Evolutionary conservation across 2,888 invertebrate genomes (phyloP), one percentile per base, ranked within the genome.

Genomic region (Pandemis cinnamomeana): DNA sequence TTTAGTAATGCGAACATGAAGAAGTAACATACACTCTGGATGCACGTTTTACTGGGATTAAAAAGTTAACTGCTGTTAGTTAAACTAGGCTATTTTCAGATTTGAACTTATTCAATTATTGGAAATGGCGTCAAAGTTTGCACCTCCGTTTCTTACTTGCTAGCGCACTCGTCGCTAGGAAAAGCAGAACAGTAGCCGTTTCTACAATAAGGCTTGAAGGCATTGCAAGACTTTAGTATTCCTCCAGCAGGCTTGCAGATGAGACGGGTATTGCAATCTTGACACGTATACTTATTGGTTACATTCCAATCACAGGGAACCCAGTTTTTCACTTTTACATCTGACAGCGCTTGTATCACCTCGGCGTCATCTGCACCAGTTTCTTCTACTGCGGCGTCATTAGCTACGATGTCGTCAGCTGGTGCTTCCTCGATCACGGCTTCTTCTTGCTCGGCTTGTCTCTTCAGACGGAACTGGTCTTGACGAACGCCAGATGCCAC

Each of bases 211-310:
- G 41, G 60, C 15, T 5, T 41, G 6, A 11, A 11, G 11, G 60
- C 60, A 13, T 7, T 41, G 60, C 60, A 61, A 7, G 3, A 61
- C 60, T 61, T 41, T 11, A 61, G 53, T 7, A 68, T n/a, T 44
- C 68, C 68, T 7, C 68, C 58, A 41, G 46, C 20, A 11, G 68
- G 15, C 15, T 53, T 68, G 60, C 68, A 68, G 41, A 68, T 68
- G 5, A 68, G 68, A n/a, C 41, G 51, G 15, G 68, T 68, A 41
- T 58, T 68, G 68, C 68, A 68, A 55, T 58, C 68, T 7, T 51
- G 36, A 51, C 67, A 67, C 20, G 67, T 46, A 6, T 36, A 48
- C n/a, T 51, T 55, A n/a, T 46, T 13, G 27, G 41, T 20, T 41
- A 11, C 41, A 13, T 13, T 61, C 60, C 60, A 61, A 7, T 61